These are phyloP conservation scores for Heliconius hermathena DNA, from an alignment of 1,140 invertebrate genomes.

Conservation along the genomic window DNA sequence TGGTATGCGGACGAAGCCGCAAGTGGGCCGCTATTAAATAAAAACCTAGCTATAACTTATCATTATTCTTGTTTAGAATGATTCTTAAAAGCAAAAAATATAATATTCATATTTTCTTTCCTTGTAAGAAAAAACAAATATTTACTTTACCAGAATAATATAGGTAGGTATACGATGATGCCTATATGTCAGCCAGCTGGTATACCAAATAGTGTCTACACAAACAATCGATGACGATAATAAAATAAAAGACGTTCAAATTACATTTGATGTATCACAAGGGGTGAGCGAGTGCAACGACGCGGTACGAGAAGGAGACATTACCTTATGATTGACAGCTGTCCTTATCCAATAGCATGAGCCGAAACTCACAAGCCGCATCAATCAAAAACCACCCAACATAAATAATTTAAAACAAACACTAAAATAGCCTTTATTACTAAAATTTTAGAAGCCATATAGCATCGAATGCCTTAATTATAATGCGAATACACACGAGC, in stretches of 20 bases:
- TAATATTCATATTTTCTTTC: background rate
- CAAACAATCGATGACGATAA: background rate
- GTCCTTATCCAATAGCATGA: slow-evolving; percentile 84
- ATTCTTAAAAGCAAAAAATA: no score
- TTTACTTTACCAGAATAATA: background rate
- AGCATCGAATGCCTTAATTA: slow-evolving; percentile 47
- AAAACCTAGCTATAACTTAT: no score
- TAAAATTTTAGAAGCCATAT: slow-evolving; percentile 42
- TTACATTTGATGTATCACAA: background rate
- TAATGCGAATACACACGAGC: slow-evolving; percentile 57
- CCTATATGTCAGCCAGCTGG: background rate
- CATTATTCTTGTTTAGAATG: no score
- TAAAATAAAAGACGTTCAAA: background rate
- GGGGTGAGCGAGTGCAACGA: slow-evolving; percentile 47
- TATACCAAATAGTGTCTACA: background rate
- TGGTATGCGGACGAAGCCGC: no score
- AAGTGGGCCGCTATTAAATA: no score
- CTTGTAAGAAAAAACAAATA: background rate
- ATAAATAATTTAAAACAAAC: slow-evolving; percentile 45
- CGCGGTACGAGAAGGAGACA: slow-evolving; percentile 56
- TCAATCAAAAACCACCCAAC: slow-evolving; percentile 82
- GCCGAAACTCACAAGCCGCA: slow-evolving; percentile 83
- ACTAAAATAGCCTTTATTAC: slow-evolving; percentile 54
- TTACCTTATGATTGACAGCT: slow-evolving; percentile 83
- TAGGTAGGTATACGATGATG: background rate